phyloP scores from a whole-genome alignment of 2,113 vertebrate species.

The Sinocyclocheilus anophthalmus region DNA sequence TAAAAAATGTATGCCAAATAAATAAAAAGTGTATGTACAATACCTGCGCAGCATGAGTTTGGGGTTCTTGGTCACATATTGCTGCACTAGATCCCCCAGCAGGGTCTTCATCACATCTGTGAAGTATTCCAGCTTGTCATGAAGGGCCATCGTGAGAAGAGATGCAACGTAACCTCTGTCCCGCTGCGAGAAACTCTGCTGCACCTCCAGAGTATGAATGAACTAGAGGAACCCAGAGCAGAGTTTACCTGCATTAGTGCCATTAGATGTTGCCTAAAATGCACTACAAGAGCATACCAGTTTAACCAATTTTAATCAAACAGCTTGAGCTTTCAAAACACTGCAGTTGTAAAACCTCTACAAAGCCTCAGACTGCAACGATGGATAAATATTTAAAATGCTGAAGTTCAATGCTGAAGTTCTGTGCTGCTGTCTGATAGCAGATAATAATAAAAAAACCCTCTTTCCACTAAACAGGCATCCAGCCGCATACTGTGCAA shows the following conservation, averaged over 20 bases:
- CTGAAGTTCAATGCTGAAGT: not conserved
- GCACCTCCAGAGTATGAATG: conserved; percentile 87
- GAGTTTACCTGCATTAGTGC: not conserved
- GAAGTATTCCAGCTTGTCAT: conserved; percentile 89
- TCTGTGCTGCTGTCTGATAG: not conserved
- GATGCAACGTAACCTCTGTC: conserved; percentile 87
- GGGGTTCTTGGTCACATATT: conserved; percentile 86
- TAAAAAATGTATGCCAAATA: not conserved
- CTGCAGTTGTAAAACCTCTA: not conserved
- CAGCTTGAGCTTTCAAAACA: not conserved
- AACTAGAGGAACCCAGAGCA: conserved; percentile 68
- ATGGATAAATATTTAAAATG: conserved; percentile 20
- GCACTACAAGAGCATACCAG: not conserved
- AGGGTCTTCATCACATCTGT: conserved; percentile 87
- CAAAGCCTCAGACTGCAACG: not conserved
- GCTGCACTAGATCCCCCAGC: conserved; percentile 83
- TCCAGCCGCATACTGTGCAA: not conserved
- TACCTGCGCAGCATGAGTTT: conserved; percentile 92
- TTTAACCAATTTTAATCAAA: conserved; percentile 15
- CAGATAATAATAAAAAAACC: conserved; percentile 6
- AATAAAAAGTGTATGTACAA: not conserved
- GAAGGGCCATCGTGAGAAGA: conserved; percentile 85
- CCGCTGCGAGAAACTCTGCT: conserved; percentile 85
- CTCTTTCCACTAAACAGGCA: not conserved
- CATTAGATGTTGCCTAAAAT: not conserved